Evolutionary conservation across 2,113 vertebrate genomes (phyloP).

Genomic region (Pseudonaja textilis): DNA sequence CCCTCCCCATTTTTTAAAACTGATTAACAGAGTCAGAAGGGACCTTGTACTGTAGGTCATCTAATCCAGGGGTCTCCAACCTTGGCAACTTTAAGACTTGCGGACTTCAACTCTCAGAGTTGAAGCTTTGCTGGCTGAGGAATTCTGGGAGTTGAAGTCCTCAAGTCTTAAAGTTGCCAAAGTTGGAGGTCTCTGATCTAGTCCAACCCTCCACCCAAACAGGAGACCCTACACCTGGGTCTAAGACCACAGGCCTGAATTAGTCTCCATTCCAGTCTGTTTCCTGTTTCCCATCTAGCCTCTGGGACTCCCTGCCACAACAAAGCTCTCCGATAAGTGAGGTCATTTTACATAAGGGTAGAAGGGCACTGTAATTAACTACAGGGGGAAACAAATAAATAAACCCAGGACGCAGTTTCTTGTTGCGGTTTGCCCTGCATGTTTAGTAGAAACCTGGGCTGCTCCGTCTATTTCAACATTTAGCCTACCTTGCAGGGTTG

Average conservation of each 20-base stretch:
- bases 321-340: background rate
- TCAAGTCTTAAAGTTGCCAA: too few relatives aligned
- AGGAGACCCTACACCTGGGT: too few relatives aligned
- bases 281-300: background rate
- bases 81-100: too few relatives aligned
- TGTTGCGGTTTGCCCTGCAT: background rate
- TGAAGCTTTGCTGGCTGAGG: too few relatives aligned
- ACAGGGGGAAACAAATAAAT: background rate
- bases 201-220: too few relatives aligned
- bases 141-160: too few relatives aligned
- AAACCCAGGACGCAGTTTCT: background rate
- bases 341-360: background rate
- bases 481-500: background rate
- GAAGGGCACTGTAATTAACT: background rate
- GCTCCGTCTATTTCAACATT: background rate
- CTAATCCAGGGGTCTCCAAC: too few relatives aligned
- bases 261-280: background rate
- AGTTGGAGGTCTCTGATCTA: too few relatives aligned
- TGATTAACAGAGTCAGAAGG: too few relatives aligned
- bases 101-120: too few relatives aligned
- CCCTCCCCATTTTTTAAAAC: too few relatives aligned
- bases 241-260: background rate
- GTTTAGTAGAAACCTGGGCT: background rate
- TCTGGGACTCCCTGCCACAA: background rate
- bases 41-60: too few relatives aligned